phyloP scores from a whole-genome alignment of 2,113 vertebrate genomes.

The Sclerurus mexicanus region DNA sequence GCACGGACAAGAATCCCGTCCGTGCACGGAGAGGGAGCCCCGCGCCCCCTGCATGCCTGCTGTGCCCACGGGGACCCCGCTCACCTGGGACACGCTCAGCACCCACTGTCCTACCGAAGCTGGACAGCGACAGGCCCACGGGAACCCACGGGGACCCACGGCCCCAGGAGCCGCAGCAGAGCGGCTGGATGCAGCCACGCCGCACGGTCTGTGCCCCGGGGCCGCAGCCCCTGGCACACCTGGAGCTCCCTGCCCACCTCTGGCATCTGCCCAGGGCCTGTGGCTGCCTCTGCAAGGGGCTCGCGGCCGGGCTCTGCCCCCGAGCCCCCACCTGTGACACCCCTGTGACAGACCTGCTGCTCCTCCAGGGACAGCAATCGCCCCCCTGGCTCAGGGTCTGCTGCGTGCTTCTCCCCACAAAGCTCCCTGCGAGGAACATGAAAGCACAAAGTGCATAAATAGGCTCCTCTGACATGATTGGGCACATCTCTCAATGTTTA shows the following conservation, averaged over 20 bases:
- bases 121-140: accelerated
- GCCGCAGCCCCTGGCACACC: accelerated
- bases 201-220: accelerated
- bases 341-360: accelerated
- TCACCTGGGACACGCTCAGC: too few species aligned
- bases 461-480: slow-evolving; percentile 47
- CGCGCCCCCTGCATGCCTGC: too few species aligned
- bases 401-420: neutral
- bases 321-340: accelerated
- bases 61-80: too few species aligned
- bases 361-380: neutral
- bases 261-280: accelerated
- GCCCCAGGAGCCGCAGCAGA: neutral
- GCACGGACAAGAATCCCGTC: neutral
- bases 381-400: neutral
- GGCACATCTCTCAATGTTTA: slow-evolving; percentile 46
- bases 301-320: accelerated
- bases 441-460: slow-evolving; percentile 14
- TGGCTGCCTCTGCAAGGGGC: neutral
- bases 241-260: neutral
- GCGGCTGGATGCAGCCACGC: accelerated
- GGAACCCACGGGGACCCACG: accelerated
- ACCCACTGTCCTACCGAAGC: too few species aligned
- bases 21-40: neutral
- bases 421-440: neutral